Conservation (phyloP, 2,888 invertebrate species). For the Mycalesis mineus region DNA sequence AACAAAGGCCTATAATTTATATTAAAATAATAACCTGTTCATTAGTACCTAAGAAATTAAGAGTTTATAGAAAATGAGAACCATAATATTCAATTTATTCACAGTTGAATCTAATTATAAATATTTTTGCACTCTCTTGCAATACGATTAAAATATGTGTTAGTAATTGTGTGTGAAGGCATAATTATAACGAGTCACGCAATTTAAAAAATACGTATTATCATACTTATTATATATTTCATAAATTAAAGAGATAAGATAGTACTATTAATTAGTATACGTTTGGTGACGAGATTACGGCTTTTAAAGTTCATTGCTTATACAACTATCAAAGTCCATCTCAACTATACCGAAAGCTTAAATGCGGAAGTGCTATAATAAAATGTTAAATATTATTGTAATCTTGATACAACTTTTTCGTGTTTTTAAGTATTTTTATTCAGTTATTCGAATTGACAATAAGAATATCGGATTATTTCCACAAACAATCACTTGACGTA, state of each 20-base stretch:
- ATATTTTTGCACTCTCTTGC: neutral
- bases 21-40: constrained; percentile 1
- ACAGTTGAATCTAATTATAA: neutral
- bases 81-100: neutral
- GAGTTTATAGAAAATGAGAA: neutral
- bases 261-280: no score
- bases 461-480: neutral
- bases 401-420: no score
- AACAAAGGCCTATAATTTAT: constrained; percentile 8
- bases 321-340: no score
- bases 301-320: no score
- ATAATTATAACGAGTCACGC: neutral
- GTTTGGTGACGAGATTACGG: no score
- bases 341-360: no score
- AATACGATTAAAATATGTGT: neutral
- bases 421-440: no score
- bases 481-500: neutral
- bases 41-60: neutral
- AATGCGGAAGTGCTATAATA: no score
- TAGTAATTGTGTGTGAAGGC: neutral
- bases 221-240: no score
- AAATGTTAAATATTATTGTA: no score
- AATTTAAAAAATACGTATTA: neutral
- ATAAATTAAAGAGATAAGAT: no score
- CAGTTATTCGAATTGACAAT: no score